Percentiles rank a stretch among this genome's conserved stretches.
Evolutionary conservation across 1,140 invertebrate genomes (phyloP).

Genomic region (Euwallacea similis): DNA sequence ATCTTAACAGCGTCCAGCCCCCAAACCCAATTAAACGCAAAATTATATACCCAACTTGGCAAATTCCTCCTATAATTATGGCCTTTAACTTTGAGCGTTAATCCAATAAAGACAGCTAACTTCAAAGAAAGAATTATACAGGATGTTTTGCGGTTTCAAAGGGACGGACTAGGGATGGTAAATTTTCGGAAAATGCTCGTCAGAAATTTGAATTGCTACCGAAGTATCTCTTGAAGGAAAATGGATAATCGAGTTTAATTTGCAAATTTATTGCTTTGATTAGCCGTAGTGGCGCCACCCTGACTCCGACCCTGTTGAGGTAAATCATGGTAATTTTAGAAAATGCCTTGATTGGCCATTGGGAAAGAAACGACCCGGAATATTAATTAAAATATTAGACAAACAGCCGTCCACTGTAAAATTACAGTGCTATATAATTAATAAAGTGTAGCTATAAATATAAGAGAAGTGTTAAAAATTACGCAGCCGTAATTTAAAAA

Average conservation of each 20-base stretch:
- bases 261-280: too few relatives aligned
- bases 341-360: neutral
- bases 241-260: too few relatives aligned
- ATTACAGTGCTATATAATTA: conserved; percentile 31
- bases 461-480: conserved; percentile 32
- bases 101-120: conserved; percentile 11
- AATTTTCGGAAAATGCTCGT: too few relatives aligned
- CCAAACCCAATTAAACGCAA: conserved; percentile 8
- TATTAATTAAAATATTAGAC: conserved; percentile 34
- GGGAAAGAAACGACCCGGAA: conserved; percentile 10
- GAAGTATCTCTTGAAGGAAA: too few relatives aligned
- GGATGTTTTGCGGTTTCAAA: too few relatives aligned
- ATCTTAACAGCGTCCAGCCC: conserved; percentile 11
- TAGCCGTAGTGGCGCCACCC: too few relatives aligned
- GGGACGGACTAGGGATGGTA: too few relatives aligned
- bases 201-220: too few relatives aligned
- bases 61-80: conserved; percentile 19
- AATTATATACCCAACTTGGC: conserved; percentile 17
- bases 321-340: conserved; percentile 3
- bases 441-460: conserved; percentile 32
- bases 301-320: neutral
- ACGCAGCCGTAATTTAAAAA: conserved; percentile 20
- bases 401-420: conserved; percentile 17
- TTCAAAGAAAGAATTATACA: conserved; percentile 2
- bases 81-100: conserved; percentile 12